A percentile compares a stretch with the other conserved stretches of the same genome.
phyloP scores from a whole-genome alignment of 2,113 vertebrate species.

The Zeus faber region DNA sequence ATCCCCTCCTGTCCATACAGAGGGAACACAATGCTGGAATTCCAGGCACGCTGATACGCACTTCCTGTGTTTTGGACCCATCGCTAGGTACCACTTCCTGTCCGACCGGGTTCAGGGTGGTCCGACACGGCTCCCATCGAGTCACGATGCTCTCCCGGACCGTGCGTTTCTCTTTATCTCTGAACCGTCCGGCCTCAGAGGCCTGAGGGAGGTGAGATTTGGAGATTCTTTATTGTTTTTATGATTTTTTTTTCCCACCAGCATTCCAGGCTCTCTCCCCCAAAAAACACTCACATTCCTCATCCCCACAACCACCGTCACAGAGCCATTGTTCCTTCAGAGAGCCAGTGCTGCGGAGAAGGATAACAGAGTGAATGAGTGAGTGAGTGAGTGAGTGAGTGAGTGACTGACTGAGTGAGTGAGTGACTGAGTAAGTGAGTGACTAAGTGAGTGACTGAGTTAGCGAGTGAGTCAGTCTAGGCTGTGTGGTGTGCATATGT shows the following conservation, averaged over 20 bases:
- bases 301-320: background rate
- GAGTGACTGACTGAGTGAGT: background rate
- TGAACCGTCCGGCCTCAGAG: no score
- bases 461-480: background rate
- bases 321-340: background rate
- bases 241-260: conserved; percentile 24
- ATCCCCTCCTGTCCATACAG: no score
- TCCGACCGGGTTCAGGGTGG: conserved; percentile 32
- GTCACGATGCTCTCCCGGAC: conserved; percentile 20
- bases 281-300: conserved; percentile 9
- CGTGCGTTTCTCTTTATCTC: no score
- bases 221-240: background rate
- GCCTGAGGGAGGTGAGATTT: background rate
- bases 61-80: conserved; percentile 61
- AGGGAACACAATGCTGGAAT: conserved; percentile 56
- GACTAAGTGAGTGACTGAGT: background rate
- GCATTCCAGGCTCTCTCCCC: conserved; percentile 15
- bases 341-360: background rate
- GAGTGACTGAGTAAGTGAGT: background rate
- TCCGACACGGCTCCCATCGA: background rate
- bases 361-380: no score
- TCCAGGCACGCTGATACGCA: conserved; percentile 53
- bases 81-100: conserved; percentile 57
- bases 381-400: background rate
- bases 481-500: background rate